Conservation (phyloP, 2,113 vertebrate species). For the Myiopsitta monachus region DNA sequence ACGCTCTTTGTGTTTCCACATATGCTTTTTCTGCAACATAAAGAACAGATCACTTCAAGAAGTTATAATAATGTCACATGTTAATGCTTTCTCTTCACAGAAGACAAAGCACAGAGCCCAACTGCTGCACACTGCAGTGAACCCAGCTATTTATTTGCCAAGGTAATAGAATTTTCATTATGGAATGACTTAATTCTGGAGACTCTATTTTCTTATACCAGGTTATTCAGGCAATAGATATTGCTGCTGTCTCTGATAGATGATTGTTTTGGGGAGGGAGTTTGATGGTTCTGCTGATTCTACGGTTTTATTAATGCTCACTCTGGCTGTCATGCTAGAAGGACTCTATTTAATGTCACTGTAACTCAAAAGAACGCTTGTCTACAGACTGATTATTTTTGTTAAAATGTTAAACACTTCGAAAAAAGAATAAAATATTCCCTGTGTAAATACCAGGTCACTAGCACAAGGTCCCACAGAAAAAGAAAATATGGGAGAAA, state of each 20-base stretch:
- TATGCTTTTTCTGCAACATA: background rate
- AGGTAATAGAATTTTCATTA: background rate
- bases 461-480: background rate
- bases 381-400: background rate
- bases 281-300: background rate
- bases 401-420: background rate
- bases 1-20: background rate
- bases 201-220: background rate
- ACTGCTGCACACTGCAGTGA: background rate
- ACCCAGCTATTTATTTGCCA: background rate
- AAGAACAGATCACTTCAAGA: conserved; percentile 41
- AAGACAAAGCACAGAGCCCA: conserved; percentile 19
- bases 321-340: background rate
- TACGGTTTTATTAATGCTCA: background rate
- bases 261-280: background rate
- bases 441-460: background rate
- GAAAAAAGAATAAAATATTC: background rate
- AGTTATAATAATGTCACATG: conserved; percentile 21
- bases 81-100: background rate
- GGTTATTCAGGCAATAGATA: background rate
- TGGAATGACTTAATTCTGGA: background rate
- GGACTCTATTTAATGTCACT: background rate
- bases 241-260: background rate
- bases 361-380: background rate
- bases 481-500: background rate